Conservation (phyloP, 2,797 vertebrate genomes). For the Leucoraja ocellata region DNA sequence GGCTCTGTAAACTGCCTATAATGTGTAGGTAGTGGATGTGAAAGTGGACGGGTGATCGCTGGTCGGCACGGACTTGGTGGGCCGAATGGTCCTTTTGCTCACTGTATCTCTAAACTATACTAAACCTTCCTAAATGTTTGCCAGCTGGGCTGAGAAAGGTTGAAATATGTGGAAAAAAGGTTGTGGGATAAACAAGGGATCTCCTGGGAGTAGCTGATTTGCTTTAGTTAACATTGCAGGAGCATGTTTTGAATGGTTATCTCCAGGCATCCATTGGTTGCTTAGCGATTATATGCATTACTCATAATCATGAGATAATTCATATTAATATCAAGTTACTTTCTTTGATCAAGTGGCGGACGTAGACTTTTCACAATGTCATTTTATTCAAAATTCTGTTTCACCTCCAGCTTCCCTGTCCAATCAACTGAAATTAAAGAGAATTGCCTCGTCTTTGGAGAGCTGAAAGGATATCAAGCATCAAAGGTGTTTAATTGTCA, state of each 20-base stretch:
- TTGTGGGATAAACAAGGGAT: conserved; percentile 30
- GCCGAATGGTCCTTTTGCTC: too few relatives aligned
- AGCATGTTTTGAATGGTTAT: conserved; percentile 31
- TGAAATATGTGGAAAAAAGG: conserved; percentile 29
- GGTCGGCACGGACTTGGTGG: too few relatives aligned
- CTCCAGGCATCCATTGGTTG: conserved; percentile 31
- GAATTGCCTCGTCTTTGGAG: not conserved
- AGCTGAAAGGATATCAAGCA: not conserved
- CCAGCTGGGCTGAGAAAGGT: not conserved
- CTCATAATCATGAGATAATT: conserved; percentile 37
- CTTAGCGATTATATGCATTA: conserved; percentile 23
- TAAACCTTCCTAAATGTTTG: not conserved
- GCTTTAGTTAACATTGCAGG: conserved; percentile 3
- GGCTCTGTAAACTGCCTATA: too few relatives aligned
- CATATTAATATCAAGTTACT: conserved; percentile 30
- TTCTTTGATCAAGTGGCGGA: not conserved
- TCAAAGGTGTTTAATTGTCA: too few relatives aligned
- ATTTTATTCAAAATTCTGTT: not conserved
- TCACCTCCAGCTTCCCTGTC: not conserved
- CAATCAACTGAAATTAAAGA: not conserved
- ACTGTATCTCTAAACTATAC: too few relatives aligned
- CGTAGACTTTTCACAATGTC: not conserved
- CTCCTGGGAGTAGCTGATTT: not conserved
- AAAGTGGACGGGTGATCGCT: too few relatives aligned
- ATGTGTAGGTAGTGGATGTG: too few relatives aligned